Evolutionary conservation across 2,113 vertebrate species (phyloP).

Genomic region (Notiomystis cincta): DNA sequence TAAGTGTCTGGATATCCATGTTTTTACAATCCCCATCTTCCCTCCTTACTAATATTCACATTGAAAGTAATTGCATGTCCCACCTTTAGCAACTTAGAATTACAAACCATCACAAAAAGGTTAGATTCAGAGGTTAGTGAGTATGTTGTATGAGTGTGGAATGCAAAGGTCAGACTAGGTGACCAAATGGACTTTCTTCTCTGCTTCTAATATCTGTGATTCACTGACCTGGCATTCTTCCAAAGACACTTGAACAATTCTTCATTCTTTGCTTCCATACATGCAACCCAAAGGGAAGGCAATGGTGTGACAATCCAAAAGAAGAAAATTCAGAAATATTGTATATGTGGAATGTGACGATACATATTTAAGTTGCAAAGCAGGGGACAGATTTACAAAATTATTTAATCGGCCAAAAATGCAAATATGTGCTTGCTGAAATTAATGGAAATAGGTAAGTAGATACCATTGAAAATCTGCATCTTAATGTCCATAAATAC

Average conservation of each 20-base stretch:
- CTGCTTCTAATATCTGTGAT: not conserved
- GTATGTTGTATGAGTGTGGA: not conserved
- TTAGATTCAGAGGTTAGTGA: not conserved
- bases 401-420: not conserved
- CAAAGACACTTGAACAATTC: not conserved
- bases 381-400: not conserved
- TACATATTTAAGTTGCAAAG: not conserved
- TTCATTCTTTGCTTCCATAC: not conserved
- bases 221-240: not conserved
- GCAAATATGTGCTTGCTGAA: not conserved
- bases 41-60: not conserved
- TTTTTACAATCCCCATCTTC: not conserved
- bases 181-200: not conserved
- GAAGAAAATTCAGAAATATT: not conserved
- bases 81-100: not conserved
- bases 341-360: not conserved
- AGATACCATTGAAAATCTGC: not conserved
- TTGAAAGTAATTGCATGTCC: not conserved
- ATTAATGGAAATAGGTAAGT: not conserved
- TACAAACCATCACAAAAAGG: not conserved
- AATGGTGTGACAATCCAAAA: not conserved
- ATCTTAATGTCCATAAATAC: not conserved
- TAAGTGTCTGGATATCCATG: not conserved
- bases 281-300: not conserved
- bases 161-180: not conserved